Conservation (phyloP, 2,113 vertebrate genomes). For the Sturnira hondurensis region DNA sequence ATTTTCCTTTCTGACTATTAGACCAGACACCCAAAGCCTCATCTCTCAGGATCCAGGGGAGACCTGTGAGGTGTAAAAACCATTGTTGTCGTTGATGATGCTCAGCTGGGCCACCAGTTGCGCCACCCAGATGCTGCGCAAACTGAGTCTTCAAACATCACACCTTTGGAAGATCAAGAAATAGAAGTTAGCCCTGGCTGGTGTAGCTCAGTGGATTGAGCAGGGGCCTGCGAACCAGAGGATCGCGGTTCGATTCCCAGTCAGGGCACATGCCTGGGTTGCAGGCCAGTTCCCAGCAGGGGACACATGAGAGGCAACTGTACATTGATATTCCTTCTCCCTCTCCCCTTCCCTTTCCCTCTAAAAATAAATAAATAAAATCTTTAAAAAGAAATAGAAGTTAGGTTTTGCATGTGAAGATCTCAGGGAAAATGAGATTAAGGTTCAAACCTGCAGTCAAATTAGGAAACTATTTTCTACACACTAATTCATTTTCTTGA, state of each 20-base stretch:
- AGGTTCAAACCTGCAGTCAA: neutral
- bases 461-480: neutral
- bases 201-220: too few species aligned
- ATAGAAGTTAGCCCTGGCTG: neutral
- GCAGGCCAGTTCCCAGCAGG: too few species aligned
- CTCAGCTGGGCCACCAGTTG: neutral
- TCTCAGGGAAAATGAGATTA: neutral
- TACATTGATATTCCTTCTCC: too few species aligned
- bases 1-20: neutral
- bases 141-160: neutral
- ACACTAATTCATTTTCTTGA: neutral
- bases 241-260: too few species aligned
- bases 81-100: neutral
- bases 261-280: too few species aligned
- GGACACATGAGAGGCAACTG: too few species aligned
- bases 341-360: too few species aligned
- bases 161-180: neutral
- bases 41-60: neutral
- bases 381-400: conserved; percentile 17
- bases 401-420: neutral
- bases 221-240: too few species aligned
- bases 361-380: too few species aligned
- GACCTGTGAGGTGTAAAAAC: neutral
- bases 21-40: neutral
- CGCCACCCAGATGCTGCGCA: neutral